These are phyloP conservation scores for Drosophila melanica DNA, from an alignment of 1,140 invertebrate species.

Conservation along the genomic window DNA sequence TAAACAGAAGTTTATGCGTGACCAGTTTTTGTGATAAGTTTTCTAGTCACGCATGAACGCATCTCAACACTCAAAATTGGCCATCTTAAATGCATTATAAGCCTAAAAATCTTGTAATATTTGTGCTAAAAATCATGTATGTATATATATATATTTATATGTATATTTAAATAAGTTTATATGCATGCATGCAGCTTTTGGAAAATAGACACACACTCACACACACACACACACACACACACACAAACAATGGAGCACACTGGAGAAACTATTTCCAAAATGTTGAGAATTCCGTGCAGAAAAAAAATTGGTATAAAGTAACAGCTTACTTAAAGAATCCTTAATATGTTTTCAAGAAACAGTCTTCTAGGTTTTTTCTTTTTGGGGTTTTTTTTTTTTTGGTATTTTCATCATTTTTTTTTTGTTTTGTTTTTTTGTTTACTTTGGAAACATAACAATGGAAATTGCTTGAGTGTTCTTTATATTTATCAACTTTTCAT, in stretches of 20 bases:
- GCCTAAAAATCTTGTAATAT: constrained; percentile 43
- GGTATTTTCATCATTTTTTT: constrained; percentile 8
- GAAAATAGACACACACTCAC: not conserved
- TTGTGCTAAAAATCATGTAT: constrained; percentile 46
- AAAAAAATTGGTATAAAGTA: not conserved
- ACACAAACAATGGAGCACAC: constrained; percentile 3
- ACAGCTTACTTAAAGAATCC: constrained; percentile 24
- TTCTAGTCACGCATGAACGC: constrained; percentile 3
- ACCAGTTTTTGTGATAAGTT: not conserved
- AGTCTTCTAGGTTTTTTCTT: constrained; percentile 58
- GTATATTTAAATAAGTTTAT: constrained; percentile 5
- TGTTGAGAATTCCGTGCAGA: constrained; percentile 4
- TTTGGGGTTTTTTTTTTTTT: constrained; percentile 22
- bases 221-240: too few species aligned
- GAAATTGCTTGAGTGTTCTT: constrained; percentile 50
- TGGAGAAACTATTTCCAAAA: not conserved
- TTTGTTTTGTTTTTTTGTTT: constrained; percentile 24
- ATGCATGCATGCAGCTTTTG: not conserved
- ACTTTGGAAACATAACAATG: constrained; percentile 64
- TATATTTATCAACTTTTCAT: constrained; percentile 17
- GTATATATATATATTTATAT: constrained; percentile 15
- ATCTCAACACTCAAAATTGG: constrained; percentile 3
- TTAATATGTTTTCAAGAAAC: constrained; percentile 61
- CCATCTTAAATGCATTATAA: constrained; percentile 59
- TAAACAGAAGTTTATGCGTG: constrained; percentile 9